These are phyloP conservation scores for Orycteropus afer DNA, from an alignment of 2,113 vertebrate genomes.

Conservation along the genomic window DNA sequence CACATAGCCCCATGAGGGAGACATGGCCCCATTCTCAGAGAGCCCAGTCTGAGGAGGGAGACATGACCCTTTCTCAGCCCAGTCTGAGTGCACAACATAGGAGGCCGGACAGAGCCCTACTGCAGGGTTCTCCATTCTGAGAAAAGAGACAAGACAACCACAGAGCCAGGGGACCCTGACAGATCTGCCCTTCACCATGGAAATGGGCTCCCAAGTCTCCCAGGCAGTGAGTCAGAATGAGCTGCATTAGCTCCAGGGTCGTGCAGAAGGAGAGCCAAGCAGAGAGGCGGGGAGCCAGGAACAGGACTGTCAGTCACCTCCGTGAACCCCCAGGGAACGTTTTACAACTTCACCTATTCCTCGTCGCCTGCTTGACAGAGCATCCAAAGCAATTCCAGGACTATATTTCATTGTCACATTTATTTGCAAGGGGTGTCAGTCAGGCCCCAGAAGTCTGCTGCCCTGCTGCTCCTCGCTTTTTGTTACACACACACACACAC, in stretches of 20 bases:
- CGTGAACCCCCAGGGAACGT: constrained; percentile 64
- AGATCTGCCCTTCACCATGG: background rate
- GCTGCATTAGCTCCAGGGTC: background rate
- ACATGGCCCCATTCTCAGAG: background rate
- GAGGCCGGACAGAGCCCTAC: background rate
- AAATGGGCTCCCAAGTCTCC: rapidly evolving
- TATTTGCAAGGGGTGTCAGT: constrained; percentile 73
- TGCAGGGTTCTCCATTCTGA: background rate
- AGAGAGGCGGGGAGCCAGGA: background rate
- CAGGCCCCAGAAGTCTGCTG: constrained; percentile 36
- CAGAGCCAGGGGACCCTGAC: background rate
- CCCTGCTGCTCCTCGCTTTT: background rate
- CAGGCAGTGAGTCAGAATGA: background rate
- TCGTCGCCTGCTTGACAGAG: constrained; percentile 67
- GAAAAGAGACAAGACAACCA: background rate
- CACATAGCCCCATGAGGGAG: background rate
- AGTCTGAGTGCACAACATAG: rapidly evolving
- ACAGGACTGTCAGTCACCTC: constrained; percentile 47
- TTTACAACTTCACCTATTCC: constrained; percentile 77
- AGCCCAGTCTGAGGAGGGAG: background rate
- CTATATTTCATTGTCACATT: constrained; percentile 81
- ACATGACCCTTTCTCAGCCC: background rate
- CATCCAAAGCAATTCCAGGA: constrained; percentile 77
- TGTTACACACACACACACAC: background rate
- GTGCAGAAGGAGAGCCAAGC: background rate